A percentile compares a stretch with the other conserved stretches of the same genome.
These are phyloP conservation scores for Eurypyga helias DNA, from an alignment of 2,113 vertebrate genomes.

Conservation along the genomic window DNA sequence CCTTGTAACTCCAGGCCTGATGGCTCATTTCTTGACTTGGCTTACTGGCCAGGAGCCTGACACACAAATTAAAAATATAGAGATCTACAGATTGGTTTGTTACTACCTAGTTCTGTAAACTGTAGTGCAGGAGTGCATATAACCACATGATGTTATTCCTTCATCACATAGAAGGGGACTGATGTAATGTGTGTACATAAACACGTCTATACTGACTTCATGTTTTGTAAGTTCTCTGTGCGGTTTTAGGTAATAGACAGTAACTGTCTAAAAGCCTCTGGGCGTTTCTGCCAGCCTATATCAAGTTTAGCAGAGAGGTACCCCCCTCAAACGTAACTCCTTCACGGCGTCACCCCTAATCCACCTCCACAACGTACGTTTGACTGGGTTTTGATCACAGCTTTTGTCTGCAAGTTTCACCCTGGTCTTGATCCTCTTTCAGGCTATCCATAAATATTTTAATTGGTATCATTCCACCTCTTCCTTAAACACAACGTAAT, in stretches of 20 bases:
- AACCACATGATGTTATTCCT: background rate
- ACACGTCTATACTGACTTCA: background rate
- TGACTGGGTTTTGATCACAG: background rate
- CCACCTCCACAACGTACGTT: background rate
- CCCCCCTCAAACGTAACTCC: background rate
- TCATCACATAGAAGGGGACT: background rate
- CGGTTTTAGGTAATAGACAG: background rate
- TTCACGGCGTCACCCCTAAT: background rate
- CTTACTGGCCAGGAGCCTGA: background rate
- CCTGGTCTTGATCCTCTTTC: background rate
- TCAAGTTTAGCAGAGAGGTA: background rate
- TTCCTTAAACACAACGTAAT: background rate
- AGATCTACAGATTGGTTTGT: background rate
- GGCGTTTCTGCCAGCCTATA: background rate
- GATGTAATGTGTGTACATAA: background rate
- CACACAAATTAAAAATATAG: background rate
- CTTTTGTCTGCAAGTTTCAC: background rate
- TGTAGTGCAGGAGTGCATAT: background rate
- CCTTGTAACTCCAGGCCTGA: background rate
- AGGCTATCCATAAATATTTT: background rate
- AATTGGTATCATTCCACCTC: background rate
- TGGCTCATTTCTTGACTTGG: background rate
- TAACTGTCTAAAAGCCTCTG: background rate
- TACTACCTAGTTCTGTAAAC: background rate
- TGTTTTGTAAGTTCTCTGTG: background rate